Percentiles rank a stretch among this genome's conserved stretches.
Evolutionary conservation across 2,888 invertebrate species (phyloP).

Genomic region (Netelia fuscicornis): DNA sequence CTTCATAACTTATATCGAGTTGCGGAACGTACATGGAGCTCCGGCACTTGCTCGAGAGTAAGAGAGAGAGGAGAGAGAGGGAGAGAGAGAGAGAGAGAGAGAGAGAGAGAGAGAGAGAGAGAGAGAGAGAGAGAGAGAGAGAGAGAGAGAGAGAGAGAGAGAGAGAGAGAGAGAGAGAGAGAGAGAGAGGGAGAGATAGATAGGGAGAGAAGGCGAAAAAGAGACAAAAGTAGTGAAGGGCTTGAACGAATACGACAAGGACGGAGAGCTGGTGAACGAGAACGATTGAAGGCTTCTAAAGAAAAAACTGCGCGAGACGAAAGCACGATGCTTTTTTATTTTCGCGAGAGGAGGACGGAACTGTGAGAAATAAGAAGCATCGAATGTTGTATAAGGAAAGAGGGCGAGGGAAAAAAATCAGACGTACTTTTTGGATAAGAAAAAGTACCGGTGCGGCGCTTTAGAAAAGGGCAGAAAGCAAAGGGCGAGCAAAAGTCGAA

Average conservation of each 20-base stretch:
- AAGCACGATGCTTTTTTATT: too few relatives aligned
- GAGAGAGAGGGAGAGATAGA: conserved; percentile 8
- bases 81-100: conserved; percentile 15
- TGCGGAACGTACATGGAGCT: conserved; percentile 55
- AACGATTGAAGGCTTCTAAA: background rate
- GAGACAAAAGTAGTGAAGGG: conserved; percentile 52
- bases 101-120: too few relatives aligned
- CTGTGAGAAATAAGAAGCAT: too few relatives aligned
- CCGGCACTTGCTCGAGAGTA: background rate
- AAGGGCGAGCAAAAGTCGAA: too few relatives aligned
- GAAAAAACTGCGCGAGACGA: too few relatives aligned
- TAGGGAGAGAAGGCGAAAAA: background rate
- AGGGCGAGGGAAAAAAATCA: too few relatives aligned
- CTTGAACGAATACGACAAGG: conserved; percentile 48
- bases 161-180: background rate
- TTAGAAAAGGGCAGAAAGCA: too few relatives aligned
- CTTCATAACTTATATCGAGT: conserved; percentile 74
- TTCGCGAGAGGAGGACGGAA: too few relatives aligned
- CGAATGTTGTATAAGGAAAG: too few relatives aligned
- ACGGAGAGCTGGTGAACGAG: conserved; percentile 32
- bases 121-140: conserved; percentile 20
- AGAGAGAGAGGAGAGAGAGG: background rate
- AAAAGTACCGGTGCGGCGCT: too few relatives aligned
- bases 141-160: background rate
- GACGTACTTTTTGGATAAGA: too few relatives aligned